Conservation (phyloP, 2,888 invertebrate species). For the Mesorhabditis spiculigera region DNA sequence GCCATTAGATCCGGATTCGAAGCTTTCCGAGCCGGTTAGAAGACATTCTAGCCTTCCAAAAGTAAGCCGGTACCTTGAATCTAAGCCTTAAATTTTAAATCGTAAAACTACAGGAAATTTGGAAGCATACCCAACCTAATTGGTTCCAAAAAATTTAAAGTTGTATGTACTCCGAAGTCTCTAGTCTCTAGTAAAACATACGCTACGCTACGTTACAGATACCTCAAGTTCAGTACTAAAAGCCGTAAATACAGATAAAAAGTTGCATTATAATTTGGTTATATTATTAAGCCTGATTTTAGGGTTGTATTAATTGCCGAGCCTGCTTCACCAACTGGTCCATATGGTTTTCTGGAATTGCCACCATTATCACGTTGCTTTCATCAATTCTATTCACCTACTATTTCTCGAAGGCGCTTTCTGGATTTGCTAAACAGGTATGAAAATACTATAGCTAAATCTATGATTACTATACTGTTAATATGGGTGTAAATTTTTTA, state of each 20-base stretch:
- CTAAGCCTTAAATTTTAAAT: too few species aligned
- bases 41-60: background rate
- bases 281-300: background rate
- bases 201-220: too few species aligned
- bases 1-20: background rate
- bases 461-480: too few species aligned
- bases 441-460: background rate
- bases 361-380: background rate
- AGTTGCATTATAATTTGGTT: too few species aligned
- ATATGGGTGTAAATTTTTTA: background rate
- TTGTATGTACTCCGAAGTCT: too few species aligned
- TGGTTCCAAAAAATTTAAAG: too few species aligned
- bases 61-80: background rate
- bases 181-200: too few species aligned
- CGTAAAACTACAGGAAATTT: too few species aligned
- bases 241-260: too few species aligned
- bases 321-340: background rate
- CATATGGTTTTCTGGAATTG: background rate
- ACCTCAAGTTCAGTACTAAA: too few species aligned
- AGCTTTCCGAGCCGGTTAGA: background rate
- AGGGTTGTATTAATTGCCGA: background rate
- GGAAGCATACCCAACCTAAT: too few species aligned
- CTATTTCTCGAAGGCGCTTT: background rate
- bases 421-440: constrained; percentile 2
- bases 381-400: background rate